Evolutionary conservation across 2,797 vertebrate species (phyloP), one percentile per base, ranked within the genome.

Genomic region (Clarias laeviceps): DNA sequence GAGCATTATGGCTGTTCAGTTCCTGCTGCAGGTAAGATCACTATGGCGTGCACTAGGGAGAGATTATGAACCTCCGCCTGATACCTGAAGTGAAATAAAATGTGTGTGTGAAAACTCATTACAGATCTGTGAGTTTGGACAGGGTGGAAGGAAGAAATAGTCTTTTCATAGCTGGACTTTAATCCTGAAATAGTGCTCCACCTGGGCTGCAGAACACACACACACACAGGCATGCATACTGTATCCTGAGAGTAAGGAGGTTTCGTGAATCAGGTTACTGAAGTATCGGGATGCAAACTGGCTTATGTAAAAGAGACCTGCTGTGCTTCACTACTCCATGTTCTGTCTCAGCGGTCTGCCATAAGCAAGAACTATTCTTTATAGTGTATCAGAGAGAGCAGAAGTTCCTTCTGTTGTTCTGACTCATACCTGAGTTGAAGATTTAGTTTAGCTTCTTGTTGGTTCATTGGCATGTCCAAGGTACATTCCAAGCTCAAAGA

Each of bases 1-100:
- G 32, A 76, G 56, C 34, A 14, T 32, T 74, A 91, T 91, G 92
- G 89, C 92, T 70, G 90, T 92, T 73, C 89, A 89, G 61, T 92
- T 92, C 87, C 85, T 85, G 57, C 87, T 87, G 69, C 89, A 90
- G 91, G 92, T 91, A 90, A 90, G 89, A 29, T 56, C 32, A 69
- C 61, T 20, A 50, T 61, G 45, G 22, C n/a, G 61, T 65, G 17
- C 61, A 50, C 14, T 20, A n/a, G 61, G 59, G 72, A 27, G 50
- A 27, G 50, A 85, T 80, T 79, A 64, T 85, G 81, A 37, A 62
- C 83, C 66, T 79, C 24, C 80, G 88, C 70, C 70, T 83, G 80
- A 83, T 83, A 86, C 82, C 70, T 85, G 1, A n/a, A 37, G n/a
- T 3, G 32, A 62, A 57, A 54, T 82, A 70, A 37, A 59, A 69